A percentile compares a stretch with the other conserved stretches of the same genome.
Conservation (phyloP, 2,797 vertebrate genomes). For the Mergus octosetaceus region DNA sequence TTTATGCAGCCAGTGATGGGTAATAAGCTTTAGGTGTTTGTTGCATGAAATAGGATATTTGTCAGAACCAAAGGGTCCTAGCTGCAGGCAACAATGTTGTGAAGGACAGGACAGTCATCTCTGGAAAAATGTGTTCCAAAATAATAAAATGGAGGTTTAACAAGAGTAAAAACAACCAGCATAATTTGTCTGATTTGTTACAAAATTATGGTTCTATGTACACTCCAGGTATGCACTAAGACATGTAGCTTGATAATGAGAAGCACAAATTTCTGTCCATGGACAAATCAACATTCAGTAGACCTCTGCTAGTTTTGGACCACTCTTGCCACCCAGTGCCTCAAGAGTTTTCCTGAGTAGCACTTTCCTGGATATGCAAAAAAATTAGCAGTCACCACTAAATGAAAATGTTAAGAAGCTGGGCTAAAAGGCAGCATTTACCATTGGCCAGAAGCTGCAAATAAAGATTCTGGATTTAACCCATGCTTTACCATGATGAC, state of each 20-base stretch:
- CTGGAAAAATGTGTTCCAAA: neutral
- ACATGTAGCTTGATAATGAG: neutral
- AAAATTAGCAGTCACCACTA: neutral
- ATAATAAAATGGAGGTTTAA: neutral
- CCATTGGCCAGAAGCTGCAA: neutral
- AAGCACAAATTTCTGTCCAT: neutral
- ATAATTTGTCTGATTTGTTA: neutral
- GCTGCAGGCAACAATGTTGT: neutral
- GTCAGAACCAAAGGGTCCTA: neutral
- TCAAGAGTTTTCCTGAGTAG: neutral
- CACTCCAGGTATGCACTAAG: neutral
- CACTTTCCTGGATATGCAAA: neutral
- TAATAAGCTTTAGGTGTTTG: constrained; percentile 21
- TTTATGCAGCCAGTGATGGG: neutral
- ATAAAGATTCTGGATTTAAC: neutral
- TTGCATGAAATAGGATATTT: neutral
- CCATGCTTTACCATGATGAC: neutral
- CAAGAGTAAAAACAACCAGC: neutral
- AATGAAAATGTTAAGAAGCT: neutral
- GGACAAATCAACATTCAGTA: neutral
- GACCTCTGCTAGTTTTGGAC: neutral
- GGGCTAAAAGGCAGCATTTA: neutral
- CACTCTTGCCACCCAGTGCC: neutral
- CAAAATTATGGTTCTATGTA: neutral
- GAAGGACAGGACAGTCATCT: neutral